Base-by-base conservation (phyloP, 2,888 invertebrate genomes). In the Chamaedrilus cognettii region DNA sequence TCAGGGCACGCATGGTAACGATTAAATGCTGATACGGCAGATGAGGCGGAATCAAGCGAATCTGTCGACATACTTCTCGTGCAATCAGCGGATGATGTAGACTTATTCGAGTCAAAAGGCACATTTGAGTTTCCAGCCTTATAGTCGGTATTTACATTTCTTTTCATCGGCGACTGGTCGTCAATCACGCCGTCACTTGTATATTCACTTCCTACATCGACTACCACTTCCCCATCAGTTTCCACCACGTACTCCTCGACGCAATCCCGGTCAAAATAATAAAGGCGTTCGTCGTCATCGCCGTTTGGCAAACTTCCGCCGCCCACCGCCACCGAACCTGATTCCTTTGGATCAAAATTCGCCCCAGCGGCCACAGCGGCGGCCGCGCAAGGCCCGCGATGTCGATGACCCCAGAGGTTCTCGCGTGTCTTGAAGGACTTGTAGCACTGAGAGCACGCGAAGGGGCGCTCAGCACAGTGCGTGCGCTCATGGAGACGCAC, bases 381-480 rank as follows among this genome's bases (percentile, higher is more conserved):
- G 7, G 19, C 26, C 7, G 15, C 55, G 56, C 74, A 74, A 32
- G 74, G 73, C 11, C 71, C 64, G 3, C 74, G 65, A 58, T 74
- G 71, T 32, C 72, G 68, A 55, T 74, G 74, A 7, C 74, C 73
- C 74, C 74, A 74, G 34, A 74, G 72, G 57, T 74, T 74, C 65
- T 74, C 74, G 19, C 69, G 42, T 11, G 74, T 74, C 67, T 74
- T 74, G 72, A 74, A 74, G 23, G 63, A 71, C 60, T 74, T 74
- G 26, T 70, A 71, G 62, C 74, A 74, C 33, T 65, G 70, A 11
- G 55, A 7, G 59, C 72, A 72, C 11, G 60, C 60, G 42, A 74
- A 74, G 0, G 74, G 74, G 5, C 74, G 69, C 26, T 66, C 68
- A 52, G 60, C 62, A 4, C 72, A 74, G 50, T 74, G 74, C 26